A percentile compares a stretch with the other conserved stretches of the same genome.
Conservation (phyloP, 92 coral and sea anemone species). For the Virgularia gustaviana region DNA sequence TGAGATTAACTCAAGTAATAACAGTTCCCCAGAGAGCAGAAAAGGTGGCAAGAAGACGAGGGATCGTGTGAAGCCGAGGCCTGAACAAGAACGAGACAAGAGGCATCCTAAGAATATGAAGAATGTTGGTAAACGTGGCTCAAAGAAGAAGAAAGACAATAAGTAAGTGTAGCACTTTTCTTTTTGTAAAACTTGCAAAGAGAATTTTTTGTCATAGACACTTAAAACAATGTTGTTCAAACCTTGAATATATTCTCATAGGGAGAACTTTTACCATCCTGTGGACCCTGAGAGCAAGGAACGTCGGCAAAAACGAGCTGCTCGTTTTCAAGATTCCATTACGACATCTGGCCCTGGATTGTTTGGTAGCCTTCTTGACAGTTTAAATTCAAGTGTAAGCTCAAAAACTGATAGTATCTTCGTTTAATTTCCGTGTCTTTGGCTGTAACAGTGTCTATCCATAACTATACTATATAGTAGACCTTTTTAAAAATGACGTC, state of each 20-base stretch:
- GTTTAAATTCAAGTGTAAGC: slow-evolving; percentile 77
- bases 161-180: slow-evolving; percentile 48
- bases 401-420: too few species aligned
- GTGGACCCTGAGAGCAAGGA: slow-evolving; percentile 75
- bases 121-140: slow-evolving; percentile 23
- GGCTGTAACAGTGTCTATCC: too few species aligned
- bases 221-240: neutral
- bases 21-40: slow-evolving; percentile 56
- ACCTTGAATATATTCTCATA: too few species aligned
- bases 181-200: neutral
- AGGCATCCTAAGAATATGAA: too few species aligned
- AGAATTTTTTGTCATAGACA: neutral
- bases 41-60: slow-evolving; percentile 37
- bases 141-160: slow-evolving; percentile 53
- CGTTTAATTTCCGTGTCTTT: neutral
- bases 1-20: slow-evolving; percentile 46
- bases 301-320: slow-evolving; percentile 83
- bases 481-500: too few species aligned
- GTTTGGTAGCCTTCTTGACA: slow-evolving; percentile 66
- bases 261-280: slow-evolving; percentile 44
- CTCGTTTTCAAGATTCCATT: slow-evolving; percentile 68
- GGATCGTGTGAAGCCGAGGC: slow-evolving; percentile 52
- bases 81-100: slow-evolving; percentile 44
- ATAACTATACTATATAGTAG: neutral
- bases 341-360: slow-evolving; percentile 48